Evolutionary conservation across 92 coral and sea anemone genomes (phyloP), one percentile per base, ranked within the genome.

Genomic region (Galaxea fascicularis): DNA sequence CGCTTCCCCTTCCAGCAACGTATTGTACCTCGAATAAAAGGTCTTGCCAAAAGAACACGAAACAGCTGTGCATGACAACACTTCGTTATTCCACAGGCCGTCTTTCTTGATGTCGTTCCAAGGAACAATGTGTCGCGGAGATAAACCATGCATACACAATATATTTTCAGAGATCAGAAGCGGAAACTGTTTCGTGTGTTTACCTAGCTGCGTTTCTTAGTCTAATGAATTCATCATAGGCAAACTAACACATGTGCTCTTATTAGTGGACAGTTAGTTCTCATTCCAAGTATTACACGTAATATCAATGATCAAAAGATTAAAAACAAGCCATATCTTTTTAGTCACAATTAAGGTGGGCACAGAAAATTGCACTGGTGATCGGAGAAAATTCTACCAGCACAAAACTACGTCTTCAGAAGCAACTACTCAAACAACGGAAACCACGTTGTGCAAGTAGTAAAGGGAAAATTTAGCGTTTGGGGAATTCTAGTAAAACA

Each of bases 221-320:
- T 70, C 16, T 71, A 51, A 65, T 66, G 70, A 82, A 71, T 80
- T 39, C 0, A 58, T 53, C 26, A 15, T 49, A 39, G 26, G 67
- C 49, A 28, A 73, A 21, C 46, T n/a, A 29, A 80, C 77, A 80
- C 85, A 80, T 69, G 85, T 80, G 76, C 21, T 24, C 47, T 68
- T 69, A 11, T 69, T 30, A 80, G 67, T 80, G 85, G 85, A 69
- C 57, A 56, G 56, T 22, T 69, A 0, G 8, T 80, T 54, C 67
- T 44, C 67, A 24, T 21, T 82, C 78, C 10, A 8, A 82, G 70
- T 26, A 60, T 56, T 69, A 70, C 86, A 82, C 86, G 86, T 82
- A 81, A 68, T 56, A 65, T 47, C 18, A 12, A 17, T 13, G 31
- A 53, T 11, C 12, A 41, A 80, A 39, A 51, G 54, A 30, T 26